phyloP scores from a whole-genome alignment of 2,888 invertebrate genomes.

The Ceramica pisi region DNA sequence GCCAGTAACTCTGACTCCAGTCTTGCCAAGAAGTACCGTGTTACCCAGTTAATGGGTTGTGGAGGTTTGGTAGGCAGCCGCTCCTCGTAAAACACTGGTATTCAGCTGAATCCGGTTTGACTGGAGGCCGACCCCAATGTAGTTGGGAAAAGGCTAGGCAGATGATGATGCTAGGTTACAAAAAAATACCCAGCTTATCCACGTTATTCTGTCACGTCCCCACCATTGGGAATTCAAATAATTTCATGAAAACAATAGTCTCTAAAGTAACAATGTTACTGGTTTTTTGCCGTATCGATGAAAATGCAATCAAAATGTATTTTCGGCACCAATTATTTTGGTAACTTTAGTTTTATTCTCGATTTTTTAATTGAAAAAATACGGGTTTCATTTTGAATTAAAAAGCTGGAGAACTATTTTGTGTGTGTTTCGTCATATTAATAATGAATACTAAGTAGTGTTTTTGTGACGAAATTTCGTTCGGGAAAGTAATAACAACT shows the following conservation, averaged over 20 bases:
- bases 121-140: too few species aligned
- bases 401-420: neutral
- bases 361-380: conserved; percentile 28
- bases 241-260: conserved; percentile 66
- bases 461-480: neutral
- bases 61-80: too few species aligned
- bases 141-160: too few species aligned
- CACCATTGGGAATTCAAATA: conserved; percentile 56
- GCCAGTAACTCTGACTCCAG: too few species aligned
- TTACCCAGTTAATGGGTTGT: too few species aligned
- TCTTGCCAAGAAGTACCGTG: too few species aligned
- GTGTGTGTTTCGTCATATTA: neutral
- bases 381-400: neutral
- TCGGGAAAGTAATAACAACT: too few species aligned
- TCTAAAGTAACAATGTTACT: conserved; percentile 54
- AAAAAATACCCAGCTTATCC: conserved; percentile 19
- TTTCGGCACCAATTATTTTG: conserved; percentile 49
- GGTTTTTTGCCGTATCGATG: conserved; percentile 44
- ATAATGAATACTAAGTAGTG: neutral
- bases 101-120: too few species aligned
- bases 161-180: too few species aligned
- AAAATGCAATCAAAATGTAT: conserved; percentile 57
- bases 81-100: too few species aligned
- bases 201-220: neutral
- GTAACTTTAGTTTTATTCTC: conserved; percentile 11